phyloP scores from a whole-genome alignment of 1,140 invertebrate species.

The Olivierus martensii region DNA sequence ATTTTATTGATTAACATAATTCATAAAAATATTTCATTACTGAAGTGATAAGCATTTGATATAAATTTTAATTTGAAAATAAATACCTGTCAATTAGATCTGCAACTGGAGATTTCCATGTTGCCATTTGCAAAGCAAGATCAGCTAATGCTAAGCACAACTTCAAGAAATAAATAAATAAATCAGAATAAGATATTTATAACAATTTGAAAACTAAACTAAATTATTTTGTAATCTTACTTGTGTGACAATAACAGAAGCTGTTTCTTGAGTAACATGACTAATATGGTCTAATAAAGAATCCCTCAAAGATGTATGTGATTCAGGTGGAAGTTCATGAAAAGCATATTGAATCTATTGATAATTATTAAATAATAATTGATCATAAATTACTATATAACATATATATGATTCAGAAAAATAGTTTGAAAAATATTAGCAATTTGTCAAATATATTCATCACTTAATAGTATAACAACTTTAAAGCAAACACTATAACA shows the following conservation, averaged over 20 bases:
- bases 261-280: constrained; percentile 65
- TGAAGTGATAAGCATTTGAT: no score
- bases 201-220: background rate
- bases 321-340: constrained; percentile 74
- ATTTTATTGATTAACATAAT: no score
- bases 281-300: constrained; percentile 79
- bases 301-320: constrained; percentile 71
- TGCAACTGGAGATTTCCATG: constrained; percentile 76
- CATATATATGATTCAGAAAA: no score
- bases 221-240: constrained; percentile 27
- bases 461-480: no score
- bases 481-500: no score
- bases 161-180: constrained; percentile 29
- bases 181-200: background rate
- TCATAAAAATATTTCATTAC: no score
- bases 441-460: no score
- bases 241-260: constrained; percentile 74
- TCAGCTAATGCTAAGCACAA: constrained; percentile 84
- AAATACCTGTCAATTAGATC: constrained; percentile 60
- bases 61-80: constrained; percentile 2
- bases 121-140: constrained; percentile 80
- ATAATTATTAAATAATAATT: no score
- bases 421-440: no score
- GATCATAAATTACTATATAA: no score
- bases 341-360: constrained; percentile 73